Conservation (phyloP, 2,888 invertebrate genomes). For the Meandrusa payeni region DNA sequence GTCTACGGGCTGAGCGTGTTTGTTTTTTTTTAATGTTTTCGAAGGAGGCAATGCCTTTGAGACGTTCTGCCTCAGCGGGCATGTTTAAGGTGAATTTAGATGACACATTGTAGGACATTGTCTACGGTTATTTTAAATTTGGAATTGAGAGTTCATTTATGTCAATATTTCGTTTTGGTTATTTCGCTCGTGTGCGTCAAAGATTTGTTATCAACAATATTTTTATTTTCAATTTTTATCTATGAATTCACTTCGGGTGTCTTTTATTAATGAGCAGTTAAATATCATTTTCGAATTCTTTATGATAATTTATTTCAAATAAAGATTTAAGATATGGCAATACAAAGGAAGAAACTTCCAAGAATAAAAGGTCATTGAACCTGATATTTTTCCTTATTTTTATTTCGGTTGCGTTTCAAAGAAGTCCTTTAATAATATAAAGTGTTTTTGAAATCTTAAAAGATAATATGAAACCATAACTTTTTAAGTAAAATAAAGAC, state of each 20-base stretch:
- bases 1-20: slow-evolving; percentile 54
- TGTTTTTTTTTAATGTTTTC: slow-evolving; percentile 49
- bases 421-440: neutral
- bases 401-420: neutral
- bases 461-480: no score
- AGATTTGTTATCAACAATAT: no score
- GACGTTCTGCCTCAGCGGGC: slow-evolving; percentile 38
- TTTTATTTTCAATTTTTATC: no score
- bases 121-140: slow-evolving; percentile 2
- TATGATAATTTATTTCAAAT: slow-evolving; percentile 1
- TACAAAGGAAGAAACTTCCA: neutral
- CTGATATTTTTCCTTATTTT: neutral
- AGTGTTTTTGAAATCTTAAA: no score
- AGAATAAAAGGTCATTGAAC: neutral
- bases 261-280: no score
- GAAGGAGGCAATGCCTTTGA: slow-evolving; percentile 52
- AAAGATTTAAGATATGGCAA: no score
- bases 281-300: no score
- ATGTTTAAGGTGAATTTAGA: slow-evolving; percentile 24
- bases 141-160: neutral
- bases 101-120: slow-evolving; percentile 16
- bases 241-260: no score
- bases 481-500: no score
- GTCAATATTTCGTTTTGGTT: neutral
- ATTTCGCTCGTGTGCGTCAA: no score